Base-by-base conservation (phyloP, 2,797 vertebrate species). In the Phoxinus dragarum region DNA sequence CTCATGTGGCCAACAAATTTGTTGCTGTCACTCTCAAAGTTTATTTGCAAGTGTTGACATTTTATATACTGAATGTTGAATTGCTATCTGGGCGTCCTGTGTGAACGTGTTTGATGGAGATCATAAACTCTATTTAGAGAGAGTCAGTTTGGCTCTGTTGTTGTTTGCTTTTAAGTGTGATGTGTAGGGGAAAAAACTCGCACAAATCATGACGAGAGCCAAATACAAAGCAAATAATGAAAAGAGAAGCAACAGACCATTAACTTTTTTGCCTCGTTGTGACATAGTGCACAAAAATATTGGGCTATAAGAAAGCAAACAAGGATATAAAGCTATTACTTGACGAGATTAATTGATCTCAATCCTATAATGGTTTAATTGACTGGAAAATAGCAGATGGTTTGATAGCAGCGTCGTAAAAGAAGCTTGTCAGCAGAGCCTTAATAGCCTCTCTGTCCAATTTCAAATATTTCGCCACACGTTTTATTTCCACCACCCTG, bases 351-450 rank as follows among this genome's bases (percentile, higher is more conserved):
- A 96, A 96, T 96, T 96, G 95, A 96, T 96, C 94, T 91, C 92
- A 92, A 93, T 94, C 94, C 94, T 94, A 94, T 94, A 94, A 94
- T 93, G 93, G 94, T 94, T 96, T 95, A 96, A 96, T 95, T 95
- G 95, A 94, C 94, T 92, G 93, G 94, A 95, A 96, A 96, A 95
- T 95, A 94, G 94, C 95, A 95, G 95, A 96, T 95, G 94, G 95
- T 94, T 93, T 94, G 93, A 95, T 94, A 93, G 88, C 80, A 93
- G 93, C 92, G 92, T 94, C 93, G 94, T 95, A 95, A 95, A 95
- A 93, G 80, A 91, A 92, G 92, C 94, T 94, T 93, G 94, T 95
- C 94, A 95, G 94, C 94, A 93, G 89, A 92, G 80, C 88, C 91
- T 92, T 94, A 94, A 92, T 92, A 92, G 92, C 90, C 92, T 92